These are phyloP conservation scores for Acanthurus tractus DNA, from an alignment of 2,797 vertebrate genomes.

Conservation along the genomic window DNA sequence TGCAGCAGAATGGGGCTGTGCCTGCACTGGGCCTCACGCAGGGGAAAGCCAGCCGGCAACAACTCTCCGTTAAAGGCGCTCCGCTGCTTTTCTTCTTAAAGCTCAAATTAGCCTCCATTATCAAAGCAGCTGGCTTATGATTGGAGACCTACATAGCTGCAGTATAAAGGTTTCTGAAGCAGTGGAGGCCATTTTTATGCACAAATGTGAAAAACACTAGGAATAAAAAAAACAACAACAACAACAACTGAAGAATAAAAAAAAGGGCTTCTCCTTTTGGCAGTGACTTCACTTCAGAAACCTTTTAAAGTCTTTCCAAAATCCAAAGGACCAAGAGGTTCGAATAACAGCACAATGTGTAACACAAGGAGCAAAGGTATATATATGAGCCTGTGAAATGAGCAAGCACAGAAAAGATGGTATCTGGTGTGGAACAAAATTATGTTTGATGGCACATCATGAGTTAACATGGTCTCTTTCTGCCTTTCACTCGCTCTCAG, in stretches of 20 bases:
- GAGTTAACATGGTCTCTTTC: constrained; percentile 69
- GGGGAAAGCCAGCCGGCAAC: constrained; percentile 80
- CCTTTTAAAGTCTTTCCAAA: background rate
- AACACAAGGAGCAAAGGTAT: background rate
- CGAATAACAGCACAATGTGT: background rate
- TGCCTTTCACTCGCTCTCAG: constrained; percentile 73
- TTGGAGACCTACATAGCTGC: constrained; percentile 66
- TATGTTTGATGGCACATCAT: constrained; percentile 60
- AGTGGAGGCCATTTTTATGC: constrained; percentile 14
- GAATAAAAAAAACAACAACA: background rate
- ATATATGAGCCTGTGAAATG: background rate
- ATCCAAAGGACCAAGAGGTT: background rate
- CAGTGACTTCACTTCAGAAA: background rate
- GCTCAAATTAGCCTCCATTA: constrained; percentile 84
- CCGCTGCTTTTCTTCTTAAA: constrained; percentile 79
- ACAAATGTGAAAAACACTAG: constrained; percentile 18
- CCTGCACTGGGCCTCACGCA: constrained; percentile 90
- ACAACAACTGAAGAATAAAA: constrained; percentile 6
- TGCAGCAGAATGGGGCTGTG: constrained; percentile 80
- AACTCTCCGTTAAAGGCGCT: constrained; percentile 82
- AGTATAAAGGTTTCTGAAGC: constrained; percentile 30
- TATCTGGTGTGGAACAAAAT: constrained; percentile 8
- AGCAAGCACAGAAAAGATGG: background rate
- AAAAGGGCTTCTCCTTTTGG: background rate
- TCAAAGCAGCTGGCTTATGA: constrained; percentile 80